Evolutionary conservation across 2,113 vertebrate genomes (phyloP).

Genomic region (Lophochroa leadbeateri): DNA sequence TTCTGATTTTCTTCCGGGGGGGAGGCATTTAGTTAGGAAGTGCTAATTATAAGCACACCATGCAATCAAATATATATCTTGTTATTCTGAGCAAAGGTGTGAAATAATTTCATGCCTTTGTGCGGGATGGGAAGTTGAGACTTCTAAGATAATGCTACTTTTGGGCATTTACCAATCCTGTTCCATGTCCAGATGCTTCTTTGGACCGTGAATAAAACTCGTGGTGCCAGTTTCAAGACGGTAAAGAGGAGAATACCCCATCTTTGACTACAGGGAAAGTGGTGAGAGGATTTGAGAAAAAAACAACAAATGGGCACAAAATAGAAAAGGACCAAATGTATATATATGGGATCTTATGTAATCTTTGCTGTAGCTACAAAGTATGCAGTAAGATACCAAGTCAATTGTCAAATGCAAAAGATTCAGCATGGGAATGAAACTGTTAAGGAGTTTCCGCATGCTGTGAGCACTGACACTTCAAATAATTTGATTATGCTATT

Average conservation of each 20-base stretch:
- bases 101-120: background rate
- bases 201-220: background rate
- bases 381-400: background rate
- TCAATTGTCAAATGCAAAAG: background rate
- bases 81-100: background rate
- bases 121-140: background rate
- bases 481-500: background rate
- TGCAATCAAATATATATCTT: background rate
- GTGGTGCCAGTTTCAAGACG: background rate
- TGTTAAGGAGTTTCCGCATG: background rate
- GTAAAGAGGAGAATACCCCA: background rate
- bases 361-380: background rate
- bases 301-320: background rate
- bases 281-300: background rate
- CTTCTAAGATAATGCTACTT: background rate
- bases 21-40: background rate
- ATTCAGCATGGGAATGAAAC: background rate
- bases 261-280: background rate
- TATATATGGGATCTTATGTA: background rate
- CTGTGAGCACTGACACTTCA: background rate
- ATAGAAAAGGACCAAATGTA: background rate
- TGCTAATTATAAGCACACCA: rapidly evolving
- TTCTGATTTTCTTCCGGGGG: background rate
- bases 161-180: background rate
- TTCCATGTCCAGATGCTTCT: background rate